A percentile compares a stretch with the other conserved stretches of the same genome.
Evolutionary conservation across 2,113 vertebrate species (phyloP).

Genomic region (Vulpes ferrilata): DNA sequence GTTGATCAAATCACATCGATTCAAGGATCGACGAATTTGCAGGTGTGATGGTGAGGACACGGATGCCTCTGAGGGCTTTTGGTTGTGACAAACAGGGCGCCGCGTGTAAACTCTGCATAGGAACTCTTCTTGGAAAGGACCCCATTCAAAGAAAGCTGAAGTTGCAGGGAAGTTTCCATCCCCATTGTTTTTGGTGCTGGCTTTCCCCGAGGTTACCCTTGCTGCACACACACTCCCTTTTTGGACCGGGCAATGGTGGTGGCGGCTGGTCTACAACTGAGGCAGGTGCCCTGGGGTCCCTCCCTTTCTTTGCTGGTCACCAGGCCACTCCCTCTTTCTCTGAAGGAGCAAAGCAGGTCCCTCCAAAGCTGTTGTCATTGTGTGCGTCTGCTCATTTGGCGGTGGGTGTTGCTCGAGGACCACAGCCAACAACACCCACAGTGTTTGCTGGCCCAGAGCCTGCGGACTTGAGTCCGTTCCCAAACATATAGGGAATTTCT

Average conservation of each 20-base stretch:
- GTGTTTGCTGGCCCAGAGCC: slow-evolving; percentile 84
- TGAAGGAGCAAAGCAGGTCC: not conserved
- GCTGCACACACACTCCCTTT: fast-evolving
- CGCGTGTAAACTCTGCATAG: not conserved
- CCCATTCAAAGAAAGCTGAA: not conserved
- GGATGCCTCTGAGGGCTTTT: not conserved
- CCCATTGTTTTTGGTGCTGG: fast-evolving
- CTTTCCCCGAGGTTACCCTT: fast-evolving
- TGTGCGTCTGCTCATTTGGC: slow-evolving; percentile 79
- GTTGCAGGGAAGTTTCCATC: fast-evolving
- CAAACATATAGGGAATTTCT: slow-evolving; percentile 70
- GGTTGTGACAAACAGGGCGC: not conserved
- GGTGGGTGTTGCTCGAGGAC: slow-evolving; percentile 73
- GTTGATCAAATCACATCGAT: not conserved
- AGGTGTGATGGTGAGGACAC: not conserved
- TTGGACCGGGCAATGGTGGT: fast-evolving
- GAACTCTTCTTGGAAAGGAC: not conserved
- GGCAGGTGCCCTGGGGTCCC: fast-evolving
- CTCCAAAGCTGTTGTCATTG: slow-evolving; percentile 65
- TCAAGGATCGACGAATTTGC: fast-evolving
- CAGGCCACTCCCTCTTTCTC: not conserved
- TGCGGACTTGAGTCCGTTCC: slow-evolving; percentile 73
- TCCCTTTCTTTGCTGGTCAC: not conserved
- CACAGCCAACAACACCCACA: slow-evolving; percentile 83
- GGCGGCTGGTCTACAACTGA: fast-evolving